These are phyloP conservation scores for Leucoraja erinaceus DNA, from an alignment of 2,113 vertebrate genomes.

Conservation along the genomic window DNA sequence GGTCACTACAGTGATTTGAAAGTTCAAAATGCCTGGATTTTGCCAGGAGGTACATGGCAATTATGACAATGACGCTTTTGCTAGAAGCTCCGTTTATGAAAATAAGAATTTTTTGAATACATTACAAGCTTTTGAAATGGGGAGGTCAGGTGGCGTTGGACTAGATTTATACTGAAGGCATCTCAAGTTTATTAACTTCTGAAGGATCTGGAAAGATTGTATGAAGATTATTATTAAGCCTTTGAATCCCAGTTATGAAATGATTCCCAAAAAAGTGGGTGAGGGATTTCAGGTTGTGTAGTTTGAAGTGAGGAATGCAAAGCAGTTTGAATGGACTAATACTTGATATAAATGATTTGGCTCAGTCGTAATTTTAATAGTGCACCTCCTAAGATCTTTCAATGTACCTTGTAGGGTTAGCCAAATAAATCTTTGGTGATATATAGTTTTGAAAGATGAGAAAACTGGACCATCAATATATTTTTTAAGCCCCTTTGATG, in stretches of 20 bases:
- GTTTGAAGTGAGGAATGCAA: not conserved
- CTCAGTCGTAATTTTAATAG: too few species aligned
- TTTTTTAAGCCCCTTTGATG: not conserved
- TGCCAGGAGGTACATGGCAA: not conserved
- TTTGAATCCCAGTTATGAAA: not conserved
- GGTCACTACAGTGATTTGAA: not conserved
- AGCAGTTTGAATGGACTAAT: not conserved
- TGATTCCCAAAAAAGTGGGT: not conserved
- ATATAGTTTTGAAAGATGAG: not conserved
- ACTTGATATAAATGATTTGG: too few species aligned
- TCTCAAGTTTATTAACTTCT: not conserved
- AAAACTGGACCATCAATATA: not conserved
- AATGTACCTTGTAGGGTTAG: not conserved
- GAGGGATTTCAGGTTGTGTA: not conserved
- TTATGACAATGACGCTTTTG: not conserved
- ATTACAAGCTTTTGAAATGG: not conserved
- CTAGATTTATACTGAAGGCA: not conserved
- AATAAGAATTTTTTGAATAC: not conserved
- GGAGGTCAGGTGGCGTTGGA: not conserved
- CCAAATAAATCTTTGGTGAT: not conserved
- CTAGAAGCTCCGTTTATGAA: not conserved
- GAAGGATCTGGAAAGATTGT: not conserved
- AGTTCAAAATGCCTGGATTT: not conserved
- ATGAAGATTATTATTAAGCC: not conserved
- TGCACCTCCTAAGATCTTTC: too few species aligned